These are phyloP conservation scores for Paramormyrops hopkinsi DNA, from an alignment of 2,797 vertebrate species.

Conservation along the genomic window DNA sequence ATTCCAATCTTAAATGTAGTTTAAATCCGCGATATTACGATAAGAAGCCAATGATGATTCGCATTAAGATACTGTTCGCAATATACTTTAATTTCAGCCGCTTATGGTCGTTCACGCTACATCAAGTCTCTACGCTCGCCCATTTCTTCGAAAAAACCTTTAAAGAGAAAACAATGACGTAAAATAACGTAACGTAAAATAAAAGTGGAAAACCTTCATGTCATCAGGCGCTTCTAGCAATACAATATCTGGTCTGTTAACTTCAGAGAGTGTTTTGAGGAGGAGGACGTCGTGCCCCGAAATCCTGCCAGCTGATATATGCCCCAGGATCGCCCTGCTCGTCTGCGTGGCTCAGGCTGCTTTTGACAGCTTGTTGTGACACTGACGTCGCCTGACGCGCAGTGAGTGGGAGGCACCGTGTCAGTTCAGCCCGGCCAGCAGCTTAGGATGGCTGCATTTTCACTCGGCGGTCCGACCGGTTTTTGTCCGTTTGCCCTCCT, in stretches of 20 bases:
- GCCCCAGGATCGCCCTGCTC: not conserved
- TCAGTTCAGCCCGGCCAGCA: conserved; percentile 42
- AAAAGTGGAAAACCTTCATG: not conserved
- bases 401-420: conserved; percentile 34
- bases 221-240: not conserved
- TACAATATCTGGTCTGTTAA: not conserved
- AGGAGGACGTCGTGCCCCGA: not conserved
- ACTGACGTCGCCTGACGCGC: conserved; percentile 50
- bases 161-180: not conserved
- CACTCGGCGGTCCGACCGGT: not conserved
- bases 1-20: not conserved
- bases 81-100: not conserved
- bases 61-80: not conserved
- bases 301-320: not conserved
- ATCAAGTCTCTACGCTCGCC: not conserved
- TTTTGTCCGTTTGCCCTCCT: conserved; percentile 28
- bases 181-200: not conserved
- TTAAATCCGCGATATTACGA: not conserved
- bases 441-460: not conserved
- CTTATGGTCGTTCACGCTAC: not conserved
- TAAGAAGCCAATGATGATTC: not conserved
- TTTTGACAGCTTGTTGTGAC: conserved; percentile 43
- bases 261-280: not conserved
- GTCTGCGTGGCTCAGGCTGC: not conserved
- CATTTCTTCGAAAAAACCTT: not conserved